phyloP scores from a whole-genome alignment of 2,888 invertebrate genomes.

The Rhopalosiphum nymphaeae region DNA sequence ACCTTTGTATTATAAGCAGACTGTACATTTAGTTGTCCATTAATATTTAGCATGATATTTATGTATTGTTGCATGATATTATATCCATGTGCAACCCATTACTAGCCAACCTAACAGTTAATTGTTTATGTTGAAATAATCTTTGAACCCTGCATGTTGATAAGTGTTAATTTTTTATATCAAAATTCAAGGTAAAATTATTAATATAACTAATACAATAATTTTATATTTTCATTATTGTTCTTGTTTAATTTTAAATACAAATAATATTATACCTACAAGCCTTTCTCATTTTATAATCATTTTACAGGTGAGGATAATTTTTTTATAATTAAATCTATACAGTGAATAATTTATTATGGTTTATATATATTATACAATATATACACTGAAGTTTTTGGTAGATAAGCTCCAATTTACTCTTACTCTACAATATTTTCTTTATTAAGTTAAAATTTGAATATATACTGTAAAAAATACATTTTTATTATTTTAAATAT shows the following conservation, averaged over 20 bases:
- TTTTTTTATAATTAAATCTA: neutral
- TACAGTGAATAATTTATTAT: neutral
- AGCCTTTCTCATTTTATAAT: constrained; percentile 11
- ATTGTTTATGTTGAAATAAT: constrained; percentile 44
- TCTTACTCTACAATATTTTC: neutral
- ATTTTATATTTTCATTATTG: neutral
- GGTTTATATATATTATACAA: neutral
- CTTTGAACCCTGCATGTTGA: constrained; percentile 51
- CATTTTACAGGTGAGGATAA: neutral
- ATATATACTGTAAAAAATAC: neutral
- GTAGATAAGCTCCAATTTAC: neutral
- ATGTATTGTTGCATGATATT: constrained; percentile 53
- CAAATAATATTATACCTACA: neutral
- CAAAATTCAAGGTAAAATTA: constrained; percentile 6
- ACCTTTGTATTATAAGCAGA: constrained; percentile 21
- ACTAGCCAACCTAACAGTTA: constrained; percentile 58
- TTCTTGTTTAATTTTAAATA: constrained; percentile 21
- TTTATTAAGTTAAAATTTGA: neutral
- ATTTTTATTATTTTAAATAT: neutral
- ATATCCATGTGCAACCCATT: constrained; percentile 47
- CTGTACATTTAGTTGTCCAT: constrained; percentile 26
- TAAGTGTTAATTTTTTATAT: constrained; percentile 38
- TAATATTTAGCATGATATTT: constrained; percentile 57
- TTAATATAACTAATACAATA: neutral
- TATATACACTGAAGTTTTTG: neutral